Conservation (phyloP, 2,797 vertebrate species). For the Phyllotis vaccarum region DNA sequence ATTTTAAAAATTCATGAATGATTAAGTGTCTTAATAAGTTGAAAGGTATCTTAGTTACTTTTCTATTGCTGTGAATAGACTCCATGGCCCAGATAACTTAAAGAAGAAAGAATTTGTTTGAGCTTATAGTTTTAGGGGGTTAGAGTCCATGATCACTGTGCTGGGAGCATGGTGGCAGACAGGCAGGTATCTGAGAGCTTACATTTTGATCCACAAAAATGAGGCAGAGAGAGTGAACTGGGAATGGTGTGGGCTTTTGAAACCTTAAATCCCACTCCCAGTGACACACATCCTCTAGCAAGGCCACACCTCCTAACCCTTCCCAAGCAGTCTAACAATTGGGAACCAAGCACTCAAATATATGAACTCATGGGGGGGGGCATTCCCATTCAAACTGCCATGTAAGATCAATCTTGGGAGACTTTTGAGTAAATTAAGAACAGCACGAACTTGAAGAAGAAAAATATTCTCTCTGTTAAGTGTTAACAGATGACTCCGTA, state of each 20-base stretch:
- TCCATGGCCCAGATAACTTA: not conserved
- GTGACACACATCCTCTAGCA: not conserved
- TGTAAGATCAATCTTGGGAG: slow-evolving; percentile 13
- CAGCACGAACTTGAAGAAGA: slow-evolving; percentile 28
- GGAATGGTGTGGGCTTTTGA: not conserved
- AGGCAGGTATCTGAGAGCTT: not conserved
- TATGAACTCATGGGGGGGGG: not conserved
- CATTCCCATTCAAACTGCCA: not conserved
- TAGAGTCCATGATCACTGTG: not conserved
- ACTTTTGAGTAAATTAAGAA: slow-evolving; percentile 35
- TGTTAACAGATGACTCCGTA: not conserved
- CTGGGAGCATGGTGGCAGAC: not conserved
- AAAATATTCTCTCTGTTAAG: slow-evolving; percentile 12
- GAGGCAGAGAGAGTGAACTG: not conserved
- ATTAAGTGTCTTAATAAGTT: slow-evolving; percentile 42
- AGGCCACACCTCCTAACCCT: not conserved
- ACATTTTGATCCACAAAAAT: not conserved
- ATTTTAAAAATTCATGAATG: not conserved
- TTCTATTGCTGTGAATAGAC: not conserved
- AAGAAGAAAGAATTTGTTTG: not conserved
- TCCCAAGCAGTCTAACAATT: not conserved
- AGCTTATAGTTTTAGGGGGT: not conserved
- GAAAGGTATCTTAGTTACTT: not conserved
- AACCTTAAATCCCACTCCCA: not conserved
- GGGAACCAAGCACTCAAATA: not conserved